Base-by-base conservation (phyloP, 2,113 vertebrate genomes). In the Periophthalmodon schlosseri region DNA sequence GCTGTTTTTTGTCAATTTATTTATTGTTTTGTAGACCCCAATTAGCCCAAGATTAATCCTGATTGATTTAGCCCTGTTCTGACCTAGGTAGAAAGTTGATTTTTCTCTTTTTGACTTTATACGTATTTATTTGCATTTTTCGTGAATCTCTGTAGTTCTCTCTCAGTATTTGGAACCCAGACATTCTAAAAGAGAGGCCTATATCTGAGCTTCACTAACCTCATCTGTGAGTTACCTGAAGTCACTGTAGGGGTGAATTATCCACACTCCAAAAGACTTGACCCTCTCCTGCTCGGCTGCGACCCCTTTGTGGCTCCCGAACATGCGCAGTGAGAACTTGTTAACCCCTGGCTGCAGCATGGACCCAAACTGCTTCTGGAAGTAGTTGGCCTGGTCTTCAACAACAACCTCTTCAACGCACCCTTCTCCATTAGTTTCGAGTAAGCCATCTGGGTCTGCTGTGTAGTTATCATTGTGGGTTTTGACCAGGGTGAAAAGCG, bases 241-340 rank as follows among this genome's bases (percentile, higher is more conserved):
- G 87, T 98, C 96, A 80, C 97, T 99, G 94, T 98, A 98, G 0
- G 97, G 97, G 88, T 99, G 97, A 82, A 99, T 98, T 86, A 99
- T 97, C 96, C 97, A 99, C 87, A 97, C 96, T 79, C 96, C 96
- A 86, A 96, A 96, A 87, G 96, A 96, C 88, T 95, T 96, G 91
- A 98, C 96, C 93, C 97, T 93, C 85, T 95, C 95, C 91, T 99
- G 97, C 84, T 99, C 97, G 24, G 95, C 96, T 82, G 96, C 96
- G 60, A 99, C 96, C 28, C 96, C 97, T 88, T 96, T 96, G 82
- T 98, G 96, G 86, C 97, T 99, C 67, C 97, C 97, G 68, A 97
- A 99, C 95, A 98, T 96, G 72, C 97, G 96, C 80, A 99, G 91
- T 64, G 97, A 98, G 91, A 98, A 98, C 94, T 99, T 99, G 93